Percentiles rank a stretch among this genome's conserved stretches.
These are phyloP conservation scores for Cryptotis parvus DNA, from an alignment of 2,113 vertebrate genomes.

Conservation along the genomic window DNA sequence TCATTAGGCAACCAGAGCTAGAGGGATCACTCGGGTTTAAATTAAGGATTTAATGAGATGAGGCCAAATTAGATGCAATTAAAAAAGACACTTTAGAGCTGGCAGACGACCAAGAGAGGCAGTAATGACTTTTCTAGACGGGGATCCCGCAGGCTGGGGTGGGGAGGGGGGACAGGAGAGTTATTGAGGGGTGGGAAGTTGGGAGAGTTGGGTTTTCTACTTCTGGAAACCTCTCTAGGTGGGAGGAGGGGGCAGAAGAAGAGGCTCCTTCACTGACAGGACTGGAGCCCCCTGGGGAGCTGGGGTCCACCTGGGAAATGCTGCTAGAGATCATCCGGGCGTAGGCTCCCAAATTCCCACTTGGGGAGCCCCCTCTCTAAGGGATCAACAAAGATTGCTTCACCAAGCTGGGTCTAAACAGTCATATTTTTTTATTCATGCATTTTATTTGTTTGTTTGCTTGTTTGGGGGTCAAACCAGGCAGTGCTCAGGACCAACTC, in stretches of 20 bases:
- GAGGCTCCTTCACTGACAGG: not conserved
- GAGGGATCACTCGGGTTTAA: constrained; percentile 81
- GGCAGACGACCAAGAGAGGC: constrained; percentile 80
- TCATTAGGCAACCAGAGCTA: constrained; percentile 79
- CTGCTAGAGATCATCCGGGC: not conserved
- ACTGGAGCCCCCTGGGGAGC: not conserved
- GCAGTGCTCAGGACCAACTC: too few species aligned
- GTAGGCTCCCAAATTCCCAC: not conserved
- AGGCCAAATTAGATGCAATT: constrained; percentile 85
- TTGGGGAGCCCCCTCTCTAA: not conserved
- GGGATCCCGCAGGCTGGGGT: constrained; percentile 81
- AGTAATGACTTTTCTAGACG: constrained; percentile 82
- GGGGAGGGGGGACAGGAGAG: not conserved
- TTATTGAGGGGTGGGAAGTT: not conserved
- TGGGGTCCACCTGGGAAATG: not conserved
- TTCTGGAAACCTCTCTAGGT: constrained; percentile 55
- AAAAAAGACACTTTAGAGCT: constrained; percentile 85
- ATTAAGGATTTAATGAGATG: constrained; percentile 85
- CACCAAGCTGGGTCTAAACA: constrained; percentile 7
- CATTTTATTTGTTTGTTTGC: too few species aligned
- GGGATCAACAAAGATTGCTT: constrained; percentile 29
- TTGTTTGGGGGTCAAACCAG: too few species aligned
- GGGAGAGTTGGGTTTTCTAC: constrained; percentile 40
- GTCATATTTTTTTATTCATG: not conserved
- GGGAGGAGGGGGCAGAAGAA: constrained; percentile 40